A percentile compares a stretch with the other conserved stretches of the same genome.
Evolutionary conservation across 2,797 vertebrate genomes (phyloP).

Genomic region (Urosaurus nigricauda): DNA sequence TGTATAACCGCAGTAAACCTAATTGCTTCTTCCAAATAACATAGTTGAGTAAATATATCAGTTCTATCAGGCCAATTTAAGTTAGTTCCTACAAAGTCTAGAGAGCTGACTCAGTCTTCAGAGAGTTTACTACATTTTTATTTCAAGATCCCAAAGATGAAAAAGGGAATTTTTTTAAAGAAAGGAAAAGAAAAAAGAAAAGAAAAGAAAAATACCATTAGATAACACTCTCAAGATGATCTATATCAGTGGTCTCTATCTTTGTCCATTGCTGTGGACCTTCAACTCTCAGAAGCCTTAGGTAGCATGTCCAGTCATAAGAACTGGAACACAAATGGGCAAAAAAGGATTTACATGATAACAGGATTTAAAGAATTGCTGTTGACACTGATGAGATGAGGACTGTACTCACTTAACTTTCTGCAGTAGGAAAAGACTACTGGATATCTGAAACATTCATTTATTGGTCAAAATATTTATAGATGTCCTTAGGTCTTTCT

Average conservation of each 20-base stretch:
- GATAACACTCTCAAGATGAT: neutral
- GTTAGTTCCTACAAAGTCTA: conserved; percentile 56
- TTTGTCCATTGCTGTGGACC: neutral
- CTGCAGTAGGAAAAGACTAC: neutral
- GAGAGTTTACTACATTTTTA: conserved; percentile 53
- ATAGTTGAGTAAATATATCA: conserved; percentile 59
- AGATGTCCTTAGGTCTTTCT: neutral
- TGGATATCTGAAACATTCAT: neutral
- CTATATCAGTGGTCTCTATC: no score
- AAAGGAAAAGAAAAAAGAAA: no score
- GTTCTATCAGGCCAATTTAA: conserved; percentile 29
- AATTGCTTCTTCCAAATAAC: conserved; percentile 62
- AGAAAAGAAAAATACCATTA: neutral
- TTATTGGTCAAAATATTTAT: neutral
- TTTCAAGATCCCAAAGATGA: conserved; percentile 37
- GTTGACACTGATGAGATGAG: neutral
- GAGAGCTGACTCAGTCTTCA: conserved; percentile 50
- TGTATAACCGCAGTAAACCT: conserved; percentile 56
- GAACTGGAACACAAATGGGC: neutral
- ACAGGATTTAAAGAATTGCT: neutral
- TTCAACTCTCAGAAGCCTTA: neutral
- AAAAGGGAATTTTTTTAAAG: neutral
- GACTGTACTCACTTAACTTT: neutral
- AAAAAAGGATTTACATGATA: neutral
- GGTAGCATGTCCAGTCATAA: neutral